phyloP scores from a whole-genome alignment of 1,140 invertebrate genomes.

The Drosophila triauraria region DNA sequence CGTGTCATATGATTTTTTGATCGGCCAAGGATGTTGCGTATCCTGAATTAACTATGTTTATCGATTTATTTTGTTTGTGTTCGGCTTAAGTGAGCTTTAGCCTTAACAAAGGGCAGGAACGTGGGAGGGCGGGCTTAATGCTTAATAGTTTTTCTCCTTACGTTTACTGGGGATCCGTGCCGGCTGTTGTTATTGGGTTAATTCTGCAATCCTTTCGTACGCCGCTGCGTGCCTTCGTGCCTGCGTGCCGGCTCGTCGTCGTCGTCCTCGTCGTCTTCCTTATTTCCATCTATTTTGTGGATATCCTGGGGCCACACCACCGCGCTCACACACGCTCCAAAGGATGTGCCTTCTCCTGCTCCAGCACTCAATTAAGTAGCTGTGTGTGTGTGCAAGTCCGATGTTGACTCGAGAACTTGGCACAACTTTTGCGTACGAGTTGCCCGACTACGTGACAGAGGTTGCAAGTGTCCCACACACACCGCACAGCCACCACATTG shows the following conservation, averaged over 20 bases:
- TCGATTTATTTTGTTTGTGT: slow-evolving; percentile 22
- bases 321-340: background rate
- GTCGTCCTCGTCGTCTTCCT: slow-evolving; percentile 8
- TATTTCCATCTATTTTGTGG: slow-evolving; percentile 44
- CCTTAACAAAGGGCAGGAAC: background rate
- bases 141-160: slow-evolving; percentile 7
- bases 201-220: slow-evolving; percentile 33
- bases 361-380: slow-evolving; percentile 42
- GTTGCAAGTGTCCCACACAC: slow-evolving; percentile 20
- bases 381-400: slow-evolving; percentile 21
- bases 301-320: slow-evolving; percentile 34
- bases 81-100: slow-evolving; percentile 18
- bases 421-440: slow-evolving; percentile 57
- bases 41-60: slow-evolving; percentile 2
- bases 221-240: background rate
- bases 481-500: background rate
- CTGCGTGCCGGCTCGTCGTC: background rate
- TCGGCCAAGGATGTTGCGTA: background rate
- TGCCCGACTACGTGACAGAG: slow-evolving; percentile 41
- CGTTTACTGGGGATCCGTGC: background rate
- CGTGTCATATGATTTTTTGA: slow-evolving; percentile 8
- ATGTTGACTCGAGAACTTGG: slow-evolving; percentile 56
- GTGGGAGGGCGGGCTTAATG: background rate
- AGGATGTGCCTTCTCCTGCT: slow-evolving; percentile 24
- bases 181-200: slow-evolving; percentile 36